Base-by-base conservation (phyloP, 1,140 invertebrate species). In the Ptiloglossa arizonensis region DNA sequence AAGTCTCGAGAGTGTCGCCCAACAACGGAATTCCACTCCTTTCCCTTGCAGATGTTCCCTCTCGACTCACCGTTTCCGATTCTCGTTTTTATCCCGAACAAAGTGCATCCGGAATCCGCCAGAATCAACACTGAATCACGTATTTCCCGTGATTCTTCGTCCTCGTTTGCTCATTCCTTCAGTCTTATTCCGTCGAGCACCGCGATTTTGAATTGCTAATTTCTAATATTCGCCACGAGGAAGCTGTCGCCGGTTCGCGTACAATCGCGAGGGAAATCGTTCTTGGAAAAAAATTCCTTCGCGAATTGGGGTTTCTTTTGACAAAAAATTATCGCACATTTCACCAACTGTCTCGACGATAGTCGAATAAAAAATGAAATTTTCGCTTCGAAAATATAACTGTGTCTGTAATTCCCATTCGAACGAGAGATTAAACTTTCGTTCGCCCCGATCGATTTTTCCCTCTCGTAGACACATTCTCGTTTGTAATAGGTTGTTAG, bases 51-150 rank as follows among this genome's bases (percentile, higher is more conserved):
- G 48, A 73, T 44, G 13, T 24, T 66, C 19, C 35, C 19, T 24
- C 27, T 44, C 24, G 5, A 22, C 35, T 32, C 13, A 22, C 2
- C 24, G n/a, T 35, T 67, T 74, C 48, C 50, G 62, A 29, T 13
- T 35, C 72, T 8, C 50, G 50, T 56, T 74, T 74, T 27, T 46
- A 57, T 17, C 27, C 9, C 0, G 9, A 5, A 46, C 62, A 67
- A 57, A 74, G 50, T 35, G 50, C 50, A 46, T 46, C 27, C 62
- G 50, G 35, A 38, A 56, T 44, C 62, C 32, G 3, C 0, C 24
- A 44, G 27, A 46, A 46, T 74, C 72, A 56, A 56, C 72, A 67
- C 35, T 0, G 48, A 54, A 24, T 19, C 71, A 41, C 59, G 35
- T 15, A 41, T 41, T 52, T 35, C 67, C 8, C 48, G n/a, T 17